Evolutionary conservation across 2,113 vertebrate species (phyloP).

Genomic region (Daubentonia madagascariensis): DNA sequence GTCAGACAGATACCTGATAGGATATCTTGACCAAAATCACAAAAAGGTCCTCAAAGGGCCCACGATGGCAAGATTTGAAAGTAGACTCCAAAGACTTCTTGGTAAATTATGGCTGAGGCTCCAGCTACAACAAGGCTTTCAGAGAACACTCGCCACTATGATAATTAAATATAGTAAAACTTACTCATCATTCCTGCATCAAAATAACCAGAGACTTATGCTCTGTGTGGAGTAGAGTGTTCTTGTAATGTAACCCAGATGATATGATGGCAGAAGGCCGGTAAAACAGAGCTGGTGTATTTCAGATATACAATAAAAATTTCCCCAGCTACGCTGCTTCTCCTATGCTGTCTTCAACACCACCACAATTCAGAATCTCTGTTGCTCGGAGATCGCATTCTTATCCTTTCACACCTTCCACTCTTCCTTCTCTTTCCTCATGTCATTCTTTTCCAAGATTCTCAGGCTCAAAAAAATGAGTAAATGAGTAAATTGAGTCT

Average conservation of each 20-base stretch:
- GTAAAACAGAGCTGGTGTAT: neutral
- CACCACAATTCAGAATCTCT: neutral
- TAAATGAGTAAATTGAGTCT: conserved; percentile 13
- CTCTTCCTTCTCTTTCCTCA: neutral
- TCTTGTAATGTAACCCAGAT: neutral
- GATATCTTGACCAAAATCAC: neutral
- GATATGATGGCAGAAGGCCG: neutral
- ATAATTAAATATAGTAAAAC: neutral
- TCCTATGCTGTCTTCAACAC: neutral
- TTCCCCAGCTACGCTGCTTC: neutral
- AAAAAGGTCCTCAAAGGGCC: neutral
- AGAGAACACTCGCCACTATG: neutral
- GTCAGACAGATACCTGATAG: neutral
- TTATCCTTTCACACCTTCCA: neutral
- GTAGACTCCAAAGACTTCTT: neutral
- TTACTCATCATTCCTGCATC: neutral
- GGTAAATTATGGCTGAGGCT: neutral
- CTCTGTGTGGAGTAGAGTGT: neutral
- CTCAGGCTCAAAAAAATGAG: neutral
- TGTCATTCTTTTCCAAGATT: conserved; percentile 3
- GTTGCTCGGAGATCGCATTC: neutral
- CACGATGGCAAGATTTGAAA: neutral
- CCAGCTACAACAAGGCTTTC: neutral
- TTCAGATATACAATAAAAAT: neutral
- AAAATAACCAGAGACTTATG: neutral